Evolutionary conservation across 2,888 invertebrate species (phyloP), one percentile per base, ranked within the genome.

Genomic region (Lissonota sp.): DNA sequence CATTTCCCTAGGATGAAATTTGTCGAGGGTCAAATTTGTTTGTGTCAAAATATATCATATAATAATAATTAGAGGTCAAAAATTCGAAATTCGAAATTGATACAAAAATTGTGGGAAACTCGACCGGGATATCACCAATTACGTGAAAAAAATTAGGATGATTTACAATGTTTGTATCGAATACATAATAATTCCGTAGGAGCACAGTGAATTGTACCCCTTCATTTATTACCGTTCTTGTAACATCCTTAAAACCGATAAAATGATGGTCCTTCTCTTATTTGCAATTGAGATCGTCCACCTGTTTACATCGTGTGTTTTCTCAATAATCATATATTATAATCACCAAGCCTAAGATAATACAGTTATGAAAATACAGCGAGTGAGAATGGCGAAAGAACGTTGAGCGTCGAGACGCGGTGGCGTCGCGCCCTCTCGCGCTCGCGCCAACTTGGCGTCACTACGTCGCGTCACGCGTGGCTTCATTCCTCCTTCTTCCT

Each of bases 251-350:
- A 14, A 10, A 62, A 8, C 26, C n/a, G n/a, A 58, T 16, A 37
- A 69, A 62, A 26, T 37, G 12, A 42, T 7, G 49, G 51, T 40
- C 26, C 51, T 16, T 42, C 26, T 26, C 74, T 64, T 40, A 26
- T 26, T 26, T 3, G 26, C 26, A 26, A 26, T 26, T 26, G 14
- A 53, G 5, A 3, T 40, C 10, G 12, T 57, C 53, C 16, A 53
- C n/a, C 26, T 63, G 67, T 37, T 74, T 74, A 53, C 70, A 74
- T 74, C 74, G 57, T 74, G 69, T 51, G 70, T 70, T 8, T 16
- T 14, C 1, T 53, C 74, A 79, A 74, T 79, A 57, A 79, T 74
- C 73, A 69, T 79, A 69, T 64, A 69, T 74, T 79, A 69, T 74
- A 79, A 74, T 74, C 70, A 74, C 63, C 3, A 51, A n/a, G 51